phyloP scores from a whole-genome alignment of 2,113 vertebrate species.

The Notiomystis cincta region DNA sequence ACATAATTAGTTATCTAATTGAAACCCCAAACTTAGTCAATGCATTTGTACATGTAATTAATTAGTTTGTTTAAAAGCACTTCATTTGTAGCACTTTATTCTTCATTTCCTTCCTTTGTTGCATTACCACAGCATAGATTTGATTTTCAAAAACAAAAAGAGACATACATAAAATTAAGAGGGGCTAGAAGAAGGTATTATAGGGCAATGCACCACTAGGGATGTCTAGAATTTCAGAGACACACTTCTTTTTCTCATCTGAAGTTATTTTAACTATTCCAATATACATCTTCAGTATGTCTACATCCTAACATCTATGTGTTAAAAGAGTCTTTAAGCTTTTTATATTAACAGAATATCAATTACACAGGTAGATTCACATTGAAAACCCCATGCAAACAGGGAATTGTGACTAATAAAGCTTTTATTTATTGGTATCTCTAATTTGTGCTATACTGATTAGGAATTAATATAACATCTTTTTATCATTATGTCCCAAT shows the following conservation, averaged over 20 bases:
- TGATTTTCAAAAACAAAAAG: neutral
- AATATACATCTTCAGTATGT: neutral
- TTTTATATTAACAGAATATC: neutral
- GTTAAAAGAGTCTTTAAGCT: neutral
- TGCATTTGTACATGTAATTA: constrained; percentile 37
- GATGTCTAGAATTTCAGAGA: neutral
- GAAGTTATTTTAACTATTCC: neutral
- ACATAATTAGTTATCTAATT: constrained; percentile 63
- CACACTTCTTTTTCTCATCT: neutral
- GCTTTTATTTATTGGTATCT: neutral
- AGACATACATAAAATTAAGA: neutral
- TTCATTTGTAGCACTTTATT: constrained; percentile 21
- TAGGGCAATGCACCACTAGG: neutral
- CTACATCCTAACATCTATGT: neutral
- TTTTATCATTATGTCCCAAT: neutral
- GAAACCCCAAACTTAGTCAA: constrained; percentile 28
- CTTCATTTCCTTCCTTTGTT: neutral
- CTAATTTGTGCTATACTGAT: neutral
- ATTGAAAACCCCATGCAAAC: neutral
- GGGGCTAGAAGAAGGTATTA: neutral
- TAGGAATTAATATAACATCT: neutral
- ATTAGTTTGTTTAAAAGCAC: constrained; percentile 50
- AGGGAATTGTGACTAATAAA: neutral
- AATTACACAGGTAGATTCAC: neutral
- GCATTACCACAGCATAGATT: neutral